Evolutionary conservation across 2,797 vertebrate genomes (phyloP).

Genomic region (Sphaeramia orbicularis): DNA sequence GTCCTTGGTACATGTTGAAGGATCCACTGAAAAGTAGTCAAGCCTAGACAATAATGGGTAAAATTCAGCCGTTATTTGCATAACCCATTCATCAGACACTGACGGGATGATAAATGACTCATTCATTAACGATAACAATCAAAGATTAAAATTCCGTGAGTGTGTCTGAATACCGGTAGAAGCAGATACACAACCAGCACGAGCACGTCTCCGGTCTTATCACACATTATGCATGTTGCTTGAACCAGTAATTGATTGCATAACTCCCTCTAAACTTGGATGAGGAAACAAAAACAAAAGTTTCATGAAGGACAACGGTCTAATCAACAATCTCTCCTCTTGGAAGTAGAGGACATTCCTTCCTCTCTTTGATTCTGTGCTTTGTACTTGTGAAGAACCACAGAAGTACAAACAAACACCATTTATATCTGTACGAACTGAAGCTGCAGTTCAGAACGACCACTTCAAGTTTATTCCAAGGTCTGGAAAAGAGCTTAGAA

Average conservation of each 20-base stretch:
- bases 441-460: background rate
- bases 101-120: constrained; percentile 48
- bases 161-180: background rate
- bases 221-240: background rate
- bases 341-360: constrained; percentile 38
- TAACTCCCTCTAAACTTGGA: constrained; percentile 39
- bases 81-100: constrained; percentile 62
- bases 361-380: constrained; percentile 22
- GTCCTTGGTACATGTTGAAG: no score
- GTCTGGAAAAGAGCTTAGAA: no score
- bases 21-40: no score
- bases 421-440: background rate
- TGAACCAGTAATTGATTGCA: constrained; percentile 22
- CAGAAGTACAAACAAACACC: background rate
- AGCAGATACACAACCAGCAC: background rate
- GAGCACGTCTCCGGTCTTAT: constrained; percentile 18
- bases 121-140: constrained; percentile 52
- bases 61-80: constrained; percentile 40
- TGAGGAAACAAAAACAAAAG: constrained; percentile 43
- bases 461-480: background rate
- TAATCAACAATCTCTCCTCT: constrained; percentile 20
- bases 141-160: constrained; percentile 32
- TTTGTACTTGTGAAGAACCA: background rate
- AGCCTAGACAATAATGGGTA: background rate
- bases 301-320: constrained; percentile 20